Conservation (phyloP, 2,888 invertebrate genomes). For the Hartigia nigra region DNA sequence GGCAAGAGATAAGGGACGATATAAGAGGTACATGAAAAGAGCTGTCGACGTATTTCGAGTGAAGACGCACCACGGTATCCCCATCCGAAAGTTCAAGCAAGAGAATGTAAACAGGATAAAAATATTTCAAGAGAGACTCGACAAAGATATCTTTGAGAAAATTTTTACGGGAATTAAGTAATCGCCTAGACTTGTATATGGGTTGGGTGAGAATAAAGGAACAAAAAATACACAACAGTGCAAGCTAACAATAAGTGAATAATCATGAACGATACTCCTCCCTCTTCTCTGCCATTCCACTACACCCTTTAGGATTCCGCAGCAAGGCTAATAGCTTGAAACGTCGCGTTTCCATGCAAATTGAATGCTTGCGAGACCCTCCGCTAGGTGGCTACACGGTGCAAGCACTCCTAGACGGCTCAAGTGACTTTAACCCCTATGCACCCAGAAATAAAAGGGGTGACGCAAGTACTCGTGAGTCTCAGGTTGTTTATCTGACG, state of each 20-base stretch:
- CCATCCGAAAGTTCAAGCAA: not conserved
- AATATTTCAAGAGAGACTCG: not conserved
- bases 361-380: conserved; percentile 49
- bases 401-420: not conserved
- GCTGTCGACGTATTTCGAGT: conserved; percentile 37
- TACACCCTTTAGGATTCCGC: conserved; percentile 26
- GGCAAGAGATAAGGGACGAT: conserved; percentile 55
- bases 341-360: conserved; percentile 62
- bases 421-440: not conserved
- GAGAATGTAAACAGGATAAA: not conserved
- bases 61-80: not conserved
- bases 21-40: conserved; percentile 57
- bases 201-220: not conserved
- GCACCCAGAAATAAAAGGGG: not conserved
- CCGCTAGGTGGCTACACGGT: not conserved
- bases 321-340: conserved; percentile 52
- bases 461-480: conserved; percentile 28
- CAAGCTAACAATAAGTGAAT: not conserved
- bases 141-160: not conserved
- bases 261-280: not conserved
- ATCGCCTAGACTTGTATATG: not conserved
- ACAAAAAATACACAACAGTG: not conserved
- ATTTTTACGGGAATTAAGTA: not conserved
- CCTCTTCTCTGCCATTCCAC: not conserved
- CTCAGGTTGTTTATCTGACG: conserved; percentile 54